Percentiles rank a stretch among this genome's conserved stretches.
These are phyloP conservation scores for Arrhopalites spinosus DNA, from an alignment of 2,888 invertebrate genomes.

Conservation along the genomic window DNA sequence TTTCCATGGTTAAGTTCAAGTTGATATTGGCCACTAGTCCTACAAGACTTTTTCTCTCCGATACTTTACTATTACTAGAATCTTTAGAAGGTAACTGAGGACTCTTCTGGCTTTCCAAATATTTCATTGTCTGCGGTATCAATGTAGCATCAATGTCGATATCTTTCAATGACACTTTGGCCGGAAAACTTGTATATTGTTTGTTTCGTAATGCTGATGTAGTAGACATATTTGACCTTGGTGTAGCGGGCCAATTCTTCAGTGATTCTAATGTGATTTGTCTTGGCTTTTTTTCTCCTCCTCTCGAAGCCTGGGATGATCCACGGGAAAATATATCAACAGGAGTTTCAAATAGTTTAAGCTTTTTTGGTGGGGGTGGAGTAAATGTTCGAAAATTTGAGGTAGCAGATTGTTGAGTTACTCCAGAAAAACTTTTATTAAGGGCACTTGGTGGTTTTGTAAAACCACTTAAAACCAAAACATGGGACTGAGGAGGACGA, in stretches of 20 bases:
- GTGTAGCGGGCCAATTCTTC: not conserved
- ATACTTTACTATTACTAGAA: too few species aligned
- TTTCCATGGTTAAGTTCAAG: too few species aligned
- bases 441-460: not conserved
- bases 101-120: not conserved
- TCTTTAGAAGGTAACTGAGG: not conserved
- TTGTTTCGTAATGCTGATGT: too few species aligned
- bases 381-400: not conserved
- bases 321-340: not conserved
- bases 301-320: not conserved
- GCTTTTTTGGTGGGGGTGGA: not conserved
- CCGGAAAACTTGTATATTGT: too few species aligned
- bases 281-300: not conserved
- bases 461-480: too few species aligned
- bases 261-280: constrained; percentile 9
- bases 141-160: not conserved
- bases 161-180: not conserved
- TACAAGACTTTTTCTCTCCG: too few species aligned
- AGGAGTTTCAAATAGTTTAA: not conserved
- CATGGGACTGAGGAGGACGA: too few species aligned
- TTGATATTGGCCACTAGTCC: too few species aligned
- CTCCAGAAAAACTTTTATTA: not conserved
- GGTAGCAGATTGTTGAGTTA: not conserved
- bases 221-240: too few species aligned
- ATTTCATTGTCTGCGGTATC: not conserved